Evolutionary conservation across 2,797 vertebrate species (phyloP), one percentile per base, ranked within the genome.

Genomic region (Poeciliopsis turneri): DNA sequence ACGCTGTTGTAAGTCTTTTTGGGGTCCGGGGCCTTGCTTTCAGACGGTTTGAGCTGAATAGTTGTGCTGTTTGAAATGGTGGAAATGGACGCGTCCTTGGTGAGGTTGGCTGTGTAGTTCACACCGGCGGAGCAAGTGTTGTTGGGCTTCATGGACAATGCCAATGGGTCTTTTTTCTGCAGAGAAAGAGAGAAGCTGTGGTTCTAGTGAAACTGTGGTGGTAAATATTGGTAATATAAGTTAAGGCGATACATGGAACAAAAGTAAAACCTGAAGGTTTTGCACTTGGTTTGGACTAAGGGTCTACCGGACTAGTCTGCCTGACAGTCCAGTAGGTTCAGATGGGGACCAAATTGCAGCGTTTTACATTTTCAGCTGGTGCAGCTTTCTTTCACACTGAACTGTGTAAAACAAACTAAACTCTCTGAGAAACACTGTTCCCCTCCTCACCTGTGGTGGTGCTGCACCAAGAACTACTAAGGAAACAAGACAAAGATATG

Each of bases 1-100:
- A 99, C 97, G 71, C 98, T 99, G 94, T 99, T 99, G 92, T 99
- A 99, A 81, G 98, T 98, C 95, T 99, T 99, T 96, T 98, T 99
- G 89, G 95, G 97, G 91, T 99, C 98, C 1, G 96, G 75, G 0
- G 95, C 90, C 92, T 98, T 98, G 90, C 96, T 93, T 88, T 98
- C 98, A 0, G 95, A 80, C 13, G 97, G 83, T 88, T 97, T 98
- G 72, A 95, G 94, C 79, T 97, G 96, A 74, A 96, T 95, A 0
- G 97, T 86, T 6, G 97, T 93, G 84, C 96, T 89, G 76, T 97
- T 97, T 74, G 97, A 96, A 76, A 97, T 97, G 81, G 97, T 97
- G 23, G 97, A 92, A 74, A 97, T 95, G 79, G 95, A 92, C 0
- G 97, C 86, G 78, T 98, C 98, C 93, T 98, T 98, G 5, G 95